A percentile compares a stretch with the other conserved stretches of the same genome.
phyloP scores from a whole-genome alignment of 2,888 invertebrate species.

The Alitta virens region DNA sequence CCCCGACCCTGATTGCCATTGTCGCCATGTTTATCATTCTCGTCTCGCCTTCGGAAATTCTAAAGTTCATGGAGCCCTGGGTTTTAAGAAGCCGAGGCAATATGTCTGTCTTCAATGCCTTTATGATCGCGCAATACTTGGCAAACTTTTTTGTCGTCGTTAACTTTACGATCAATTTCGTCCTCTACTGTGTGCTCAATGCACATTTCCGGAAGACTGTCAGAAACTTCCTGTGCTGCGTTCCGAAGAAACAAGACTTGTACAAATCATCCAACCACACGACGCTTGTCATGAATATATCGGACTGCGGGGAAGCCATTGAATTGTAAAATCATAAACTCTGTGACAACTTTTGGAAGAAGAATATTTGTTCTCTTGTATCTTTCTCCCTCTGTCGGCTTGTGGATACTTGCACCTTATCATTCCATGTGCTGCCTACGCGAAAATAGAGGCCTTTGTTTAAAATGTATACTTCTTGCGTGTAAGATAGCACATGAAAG shows the following conservation, averaged over 20 bases:
- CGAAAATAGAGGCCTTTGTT: too few relatives aligned
- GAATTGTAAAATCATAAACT: too few relatives aligned
- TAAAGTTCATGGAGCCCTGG: constrained; percentile 32
- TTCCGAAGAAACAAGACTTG: not conserved
- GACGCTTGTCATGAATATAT: constrained; percentile 8
- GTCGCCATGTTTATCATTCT: constrained; percentile 50
- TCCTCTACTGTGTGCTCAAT: constrained; percentile 75
- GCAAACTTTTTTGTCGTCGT: constrained; percentile 47
- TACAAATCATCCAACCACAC: constrained; percentile 9
- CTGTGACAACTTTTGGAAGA: too few relatives aligned
- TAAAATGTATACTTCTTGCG: too few relatives aligned
- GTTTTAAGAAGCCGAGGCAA: not conserved
- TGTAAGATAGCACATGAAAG: too few relatives aligned
- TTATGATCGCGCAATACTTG: constrained; percentile 1
- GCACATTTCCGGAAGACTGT: constrained; percentile 72
- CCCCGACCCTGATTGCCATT: constrained; percentile 49
- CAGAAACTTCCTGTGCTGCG: constrained; percentile 27
- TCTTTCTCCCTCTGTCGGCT: too few relatives aligned
- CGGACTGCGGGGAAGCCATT: not conserved
- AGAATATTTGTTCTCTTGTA: too few relatives aligned
- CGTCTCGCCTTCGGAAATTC: constrained; percentile 51
- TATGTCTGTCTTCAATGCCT: not conserved
- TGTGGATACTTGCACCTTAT: too few relatives aligned
- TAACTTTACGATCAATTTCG: constrained; percentile 66
- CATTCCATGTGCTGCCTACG: too few relatives aligned